phyloP scores from a whole-genome alignment of 2,888 invertebrate species.

The Eugnorisma glareosa region DNA sequence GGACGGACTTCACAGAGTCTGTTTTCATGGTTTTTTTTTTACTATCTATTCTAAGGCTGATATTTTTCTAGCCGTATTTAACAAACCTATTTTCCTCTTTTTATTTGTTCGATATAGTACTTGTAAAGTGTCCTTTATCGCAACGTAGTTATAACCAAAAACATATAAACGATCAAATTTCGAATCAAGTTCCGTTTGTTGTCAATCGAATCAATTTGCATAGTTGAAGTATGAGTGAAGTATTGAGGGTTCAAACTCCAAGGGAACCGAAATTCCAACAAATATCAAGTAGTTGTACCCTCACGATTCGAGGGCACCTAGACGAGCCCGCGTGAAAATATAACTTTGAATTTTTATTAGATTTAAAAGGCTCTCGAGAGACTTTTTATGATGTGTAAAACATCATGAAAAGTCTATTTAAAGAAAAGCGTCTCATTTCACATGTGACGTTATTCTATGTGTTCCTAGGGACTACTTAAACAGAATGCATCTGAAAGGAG shows the following conservation, averaged over 20 bases:
- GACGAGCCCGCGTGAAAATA: background rate
- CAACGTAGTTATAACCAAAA: background rate
- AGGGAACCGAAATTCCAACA: constrained; percentile 13
- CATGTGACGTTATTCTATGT: background rate
- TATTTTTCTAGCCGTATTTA: background rate
- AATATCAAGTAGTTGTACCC: constrained; percentile 4
- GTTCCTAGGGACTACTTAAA: background rate
- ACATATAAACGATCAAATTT: constrained; percentile 8
- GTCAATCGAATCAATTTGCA: constrained; percentile 25
- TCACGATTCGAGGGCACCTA: constrained; percentile 1
- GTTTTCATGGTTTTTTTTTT: background rate
- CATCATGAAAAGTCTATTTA: too few relatives aligned
- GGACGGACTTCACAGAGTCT: background rate
- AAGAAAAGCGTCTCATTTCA: background rate
- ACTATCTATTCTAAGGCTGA: background rate
- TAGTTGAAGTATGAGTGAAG: constrained; percentile 19
- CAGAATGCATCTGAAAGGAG: background rate
- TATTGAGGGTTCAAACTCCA: constrained; percentile 3
- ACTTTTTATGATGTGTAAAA: background rate
- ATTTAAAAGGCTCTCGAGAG: background rate
- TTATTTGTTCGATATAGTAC: background rate
- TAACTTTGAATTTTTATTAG: background rate
- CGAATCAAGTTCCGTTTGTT: constrained; percentile 29
- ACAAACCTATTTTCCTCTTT: background rate
- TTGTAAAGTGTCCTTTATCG: background rate